Conservation (phyloP, 2,888 invertebrate species). For the Gerris lacustris region DNA sequence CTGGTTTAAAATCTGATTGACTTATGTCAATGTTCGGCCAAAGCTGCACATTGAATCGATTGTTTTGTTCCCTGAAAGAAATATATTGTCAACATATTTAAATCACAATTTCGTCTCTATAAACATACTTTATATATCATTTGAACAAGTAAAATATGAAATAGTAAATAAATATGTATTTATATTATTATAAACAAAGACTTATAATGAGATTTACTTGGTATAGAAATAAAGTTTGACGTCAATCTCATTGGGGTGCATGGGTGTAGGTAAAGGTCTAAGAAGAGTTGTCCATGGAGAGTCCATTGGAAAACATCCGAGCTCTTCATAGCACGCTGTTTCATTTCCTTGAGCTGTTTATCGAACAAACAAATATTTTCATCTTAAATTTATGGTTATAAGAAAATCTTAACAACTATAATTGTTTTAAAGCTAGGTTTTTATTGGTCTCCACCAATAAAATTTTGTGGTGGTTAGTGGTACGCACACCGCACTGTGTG, state of each 20-base stretch:
- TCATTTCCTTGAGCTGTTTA: neutral
- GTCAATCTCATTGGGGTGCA: constrained; percentile 34
- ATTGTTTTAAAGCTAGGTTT: too few relatives aligned
- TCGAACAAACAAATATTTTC: too few relatives aligned
- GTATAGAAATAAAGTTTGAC: constrained; percentile 35
- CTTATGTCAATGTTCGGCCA: constrained; percentile 36
- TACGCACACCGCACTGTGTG: too few relatives aligned
- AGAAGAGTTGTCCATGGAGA: constrained; percentile 36
- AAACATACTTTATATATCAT: too few relatives aligned
- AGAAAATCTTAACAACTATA: too few relatives aligned
- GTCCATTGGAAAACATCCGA: constrained; percentile 37
- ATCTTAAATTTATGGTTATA: too few relatives aligned
- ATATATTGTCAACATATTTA: neutral
- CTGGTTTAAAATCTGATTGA: constrained; percentile 44
- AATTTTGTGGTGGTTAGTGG: too few relatives aligned
- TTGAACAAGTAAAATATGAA: too few relatives aligned
- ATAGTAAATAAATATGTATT: too few relatives aligned
- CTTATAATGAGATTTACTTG: constrained; percentile 28
- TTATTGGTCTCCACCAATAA: too few relatives aligned
- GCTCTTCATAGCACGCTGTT: constrained; percentile 34
- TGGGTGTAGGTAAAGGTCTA: constrained; percentile 36
- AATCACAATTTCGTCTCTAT: too few relatives aligned
- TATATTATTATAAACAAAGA: too few relatives aligned
- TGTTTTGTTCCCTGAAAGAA: constrained; percentile 21
- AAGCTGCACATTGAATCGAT: constrained; percentile 23